Evolutionary conservation across 2,113 vertebrate species (phyloP), one percentile per base, ranked within the genome.

Genomic region (Peromyscus californicus): DNA sequence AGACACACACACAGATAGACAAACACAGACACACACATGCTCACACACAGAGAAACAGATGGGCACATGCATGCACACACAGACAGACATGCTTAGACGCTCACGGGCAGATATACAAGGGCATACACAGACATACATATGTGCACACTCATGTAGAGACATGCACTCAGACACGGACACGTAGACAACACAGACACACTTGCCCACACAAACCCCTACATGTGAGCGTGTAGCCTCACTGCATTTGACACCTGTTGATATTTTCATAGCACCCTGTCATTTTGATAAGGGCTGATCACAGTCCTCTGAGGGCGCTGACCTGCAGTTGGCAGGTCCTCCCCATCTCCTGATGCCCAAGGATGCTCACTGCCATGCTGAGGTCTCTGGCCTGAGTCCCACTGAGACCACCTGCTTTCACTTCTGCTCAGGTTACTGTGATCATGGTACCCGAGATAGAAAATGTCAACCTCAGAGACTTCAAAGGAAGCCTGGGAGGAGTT

Each of bases 261-360:
- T 15, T 10, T 51, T 13, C 12, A 0, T 3, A 15, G 67, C 7
- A 3, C 1, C 3, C 19, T 12, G 7, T 36, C 39, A 3, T 24
- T 63, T 3, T 33, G n/a, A 19, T n/a, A n/a, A 57, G 0, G 7
- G 67, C 59, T 54, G 31, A 33, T 42, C 78, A 17, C 5, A 12
- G 7, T 9, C 16, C 89, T 93, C 54, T 67, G 7, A 3, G 8
- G 54, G 29, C 0, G 0, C 31, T 6, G 42, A 5, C 42, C 89
- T 26, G 13, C n/a, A 1, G 39, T 12, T 0, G 29, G 54, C 67
- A 42, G 88, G 54, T 2, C 29, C 1, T 0, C 33, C 5, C 3
- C 1, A 24, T 16, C 1, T 2, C 33, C 61, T 6, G 33, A 54
- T 5, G 22, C n/a, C 15, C 36, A 1, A 0, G 17, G 10, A 24